Percentiles rank a stretch among this genome's conserved stretches.
Evolutionary conservation across 1,140 invertebrate species (phyloP).

Genomic region (Anastrepha obliqua): DNA sequence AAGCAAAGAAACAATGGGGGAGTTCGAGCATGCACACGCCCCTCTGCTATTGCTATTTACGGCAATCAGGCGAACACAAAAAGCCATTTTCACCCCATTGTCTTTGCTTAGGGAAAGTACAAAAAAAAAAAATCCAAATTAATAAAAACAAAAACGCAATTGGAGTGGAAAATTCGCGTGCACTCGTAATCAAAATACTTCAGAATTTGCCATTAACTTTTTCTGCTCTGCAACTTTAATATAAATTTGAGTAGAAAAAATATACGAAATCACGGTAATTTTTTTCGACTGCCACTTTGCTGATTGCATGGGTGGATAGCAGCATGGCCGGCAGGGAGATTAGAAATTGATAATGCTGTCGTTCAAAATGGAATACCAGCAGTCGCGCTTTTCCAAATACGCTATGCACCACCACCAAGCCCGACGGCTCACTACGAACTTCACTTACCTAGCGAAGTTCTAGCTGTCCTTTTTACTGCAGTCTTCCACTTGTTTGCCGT

Average conservation of each 20-base stretch:
- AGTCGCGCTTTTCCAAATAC: neutral
- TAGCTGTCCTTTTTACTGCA: neutral
- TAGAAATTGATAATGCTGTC: conserved; percentile 25
- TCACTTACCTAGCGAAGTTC: neutral
- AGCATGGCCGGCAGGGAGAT: neutral
- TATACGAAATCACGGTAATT: conserved; percentile 35
- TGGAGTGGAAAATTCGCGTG: neutral
- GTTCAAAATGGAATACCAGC: neutral
- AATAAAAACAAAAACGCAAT: neutral
- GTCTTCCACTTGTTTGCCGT: neutral
- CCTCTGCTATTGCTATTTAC: neutral
- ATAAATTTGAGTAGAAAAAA: neutral
- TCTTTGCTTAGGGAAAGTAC: neutral
- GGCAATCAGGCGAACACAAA: neutral
- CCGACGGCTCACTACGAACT: neutral
- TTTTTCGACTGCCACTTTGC: conserved; percentile 4
- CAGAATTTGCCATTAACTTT: conserved; percentile 18
- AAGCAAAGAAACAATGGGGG: neutral
- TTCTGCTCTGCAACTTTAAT: neutral
- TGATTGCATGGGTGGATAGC: conserved; percentile 5
- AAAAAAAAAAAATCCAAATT: neutral
- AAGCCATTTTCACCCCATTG: conserved; percentile 14
- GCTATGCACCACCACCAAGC: no score
- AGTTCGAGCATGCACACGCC: neutral
- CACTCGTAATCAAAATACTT: conserved; percentile 7